Evolutionary conservation across 2,113 vertebrate species (phyloP), one percentile per base, ranked within the genome.

Genomic region (Piliocolobus tephrosceles): DNA sequence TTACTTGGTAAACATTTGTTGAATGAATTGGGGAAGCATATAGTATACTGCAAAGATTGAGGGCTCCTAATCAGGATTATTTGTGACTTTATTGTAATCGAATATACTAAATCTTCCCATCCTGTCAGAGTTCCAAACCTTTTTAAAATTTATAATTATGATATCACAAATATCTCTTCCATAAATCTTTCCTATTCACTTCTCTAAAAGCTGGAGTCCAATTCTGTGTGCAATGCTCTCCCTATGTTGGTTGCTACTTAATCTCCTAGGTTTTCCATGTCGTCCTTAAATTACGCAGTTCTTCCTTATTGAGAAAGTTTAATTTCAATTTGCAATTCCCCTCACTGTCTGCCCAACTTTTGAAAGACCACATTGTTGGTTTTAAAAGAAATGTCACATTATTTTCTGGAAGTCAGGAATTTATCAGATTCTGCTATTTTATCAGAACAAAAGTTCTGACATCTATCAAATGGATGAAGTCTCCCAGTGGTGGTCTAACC

Each of bases 331-430:
- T 94, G 7, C 32, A 80, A 4, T 76, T n/a, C 79, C 61, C n/a
- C 35, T 90, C 64, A 25, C 35, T 73, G 64, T 43, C 57, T 89
- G 30, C 38, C 3, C 9, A 18, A 9, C 58, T 89, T 89, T 85
- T 91, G 38, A 96, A 84, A 91, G 90, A 61, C 10, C 10, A 35
- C 55, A 72, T 30, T 79, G 43, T 72, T 86, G 1, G 17, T 92
- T 91, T 92, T 88, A 40, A 94, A 96, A 92, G 50, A 91, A 78
- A 88, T 55, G 68, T n/a, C 32, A 75, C 70, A 88, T 86, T 66
- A 58, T 91, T 93, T 95, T 80, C 52, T 79, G 20, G 14, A 88
- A 93, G 32, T 57, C 32, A 89, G 89, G 32, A 91, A 86, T 68
- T 35, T 79, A 55, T 86, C 85, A 52, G 40, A 50, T 75, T 90